Percentiles rank a stretch among this genome's conserved stretches.
Evolutionary conservation across 2,113 vertebrate genomes (phyloP).

Genomic region (Leptobrachium leishanense): DNA sequence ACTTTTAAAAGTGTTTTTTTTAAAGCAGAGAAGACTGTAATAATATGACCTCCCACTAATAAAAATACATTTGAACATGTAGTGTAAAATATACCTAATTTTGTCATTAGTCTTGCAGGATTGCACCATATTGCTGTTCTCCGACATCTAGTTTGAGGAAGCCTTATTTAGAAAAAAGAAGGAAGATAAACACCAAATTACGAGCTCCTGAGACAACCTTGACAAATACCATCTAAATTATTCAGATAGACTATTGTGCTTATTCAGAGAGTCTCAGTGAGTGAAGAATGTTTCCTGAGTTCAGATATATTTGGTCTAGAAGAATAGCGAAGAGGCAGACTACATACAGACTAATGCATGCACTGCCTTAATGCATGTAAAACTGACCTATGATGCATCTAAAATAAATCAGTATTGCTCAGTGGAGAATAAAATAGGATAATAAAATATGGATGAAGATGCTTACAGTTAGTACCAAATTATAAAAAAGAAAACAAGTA

Average conservation of each 20-base stretch:
- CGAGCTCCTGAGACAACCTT: conserved; percentile 35
- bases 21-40: background rate
- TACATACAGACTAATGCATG: conserved; percentile 30
- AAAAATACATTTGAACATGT: conserved; percentile 4
- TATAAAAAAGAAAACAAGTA: conserved; percentile 32
- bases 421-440: conserved; percentile 38
- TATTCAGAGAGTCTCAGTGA: conserved; percentile 34
- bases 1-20: too few species aligned
- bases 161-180: conserved; percentile 31
- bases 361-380: conserved; percentile 38
- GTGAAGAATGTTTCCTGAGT: conserved; percentile 30
- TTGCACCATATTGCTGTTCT: conserved; percentile 18
- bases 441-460: conserved; percentile 43
- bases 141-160: conserved; percentile 20
- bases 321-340: conserved; percentile 27
- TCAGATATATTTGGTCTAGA: conserved; percentile 38
- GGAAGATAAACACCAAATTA: conserved; percentile 36
- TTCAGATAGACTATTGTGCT: conserved; percentile 40
- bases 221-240: conserved; percentile 46
- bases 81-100: conserved; percentile 23
- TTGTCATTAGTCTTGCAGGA: background rate
- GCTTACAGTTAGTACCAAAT: conserved; percentile 44
- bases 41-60: background rate
- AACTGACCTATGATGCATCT: conserved; percentile 40
- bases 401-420: conserved; percentile 42